A percentile compares a stretch with the other conserved stretches of the same genome.
Evolutionary conservation across 2,888 invertebrate genomes (phyloP).

Genomic region (Baronia brevicornis): DNA sequence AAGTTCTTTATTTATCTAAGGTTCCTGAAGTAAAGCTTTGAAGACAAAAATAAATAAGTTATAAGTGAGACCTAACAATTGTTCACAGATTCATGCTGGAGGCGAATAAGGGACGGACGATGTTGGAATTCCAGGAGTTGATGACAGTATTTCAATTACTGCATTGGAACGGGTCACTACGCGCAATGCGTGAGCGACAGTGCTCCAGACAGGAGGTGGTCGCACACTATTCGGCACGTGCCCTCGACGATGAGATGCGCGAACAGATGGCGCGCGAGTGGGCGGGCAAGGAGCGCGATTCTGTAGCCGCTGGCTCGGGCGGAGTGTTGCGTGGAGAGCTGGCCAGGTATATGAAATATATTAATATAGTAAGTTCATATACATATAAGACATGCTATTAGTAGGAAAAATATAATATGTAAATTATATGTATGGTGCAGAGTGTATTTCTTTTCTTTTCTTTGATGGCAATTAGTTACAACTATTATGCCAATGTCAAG

Average conservation of each 20-base stretch:
- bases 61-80: background rate
- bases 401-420: too few species aligned
- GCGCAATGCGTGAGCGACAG: slow-evolving; percentile 95
- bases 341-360: slow-evolving; percentile 51
- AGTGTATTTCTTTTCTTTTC: too few species aligned
- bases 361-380: too few species aligned
- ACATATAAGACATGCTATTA: too few species aligned
- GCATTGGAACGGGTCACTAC: slow-evolving; percentile 97
- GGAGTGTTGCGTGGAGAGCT: slow-evolving; percentile 88
- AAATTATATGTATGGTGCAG: too few species aligned
- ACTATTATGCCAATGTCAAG: too few species aligned
- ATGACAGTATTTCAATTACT: slow-evolving; percentile 98
- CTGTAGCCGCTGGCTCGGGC: slow-evolving; percentile 35
- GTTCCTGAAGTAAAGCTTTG: too few species aligned
- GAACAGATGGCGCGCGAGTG: slow-evolving; percentile 97
- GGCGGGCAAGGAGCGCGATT: slow-evolving; percentile 82
- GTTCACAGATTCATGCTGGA: slow-evolving; percentile 80
- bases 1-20: too few species aligned
- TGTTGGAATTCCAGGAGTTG: slow-evolving; percentile 96
- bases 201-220: slow-evolving; percentile 95
- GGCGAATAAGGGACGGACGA: slow-evolving; percentile 92
- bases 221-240: slow-evolving; percentile 94
- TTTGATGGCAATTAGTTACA: too few species aligned
- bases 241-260: slow-evolving; percentile 95
- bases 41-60: too few species aligned